Evolutionary conservation across 2,113 vertebrate species (phyloP), one percentile per base, ranked within the genome.

Genomic region (Poeciliopsis retropinna): DNA sequence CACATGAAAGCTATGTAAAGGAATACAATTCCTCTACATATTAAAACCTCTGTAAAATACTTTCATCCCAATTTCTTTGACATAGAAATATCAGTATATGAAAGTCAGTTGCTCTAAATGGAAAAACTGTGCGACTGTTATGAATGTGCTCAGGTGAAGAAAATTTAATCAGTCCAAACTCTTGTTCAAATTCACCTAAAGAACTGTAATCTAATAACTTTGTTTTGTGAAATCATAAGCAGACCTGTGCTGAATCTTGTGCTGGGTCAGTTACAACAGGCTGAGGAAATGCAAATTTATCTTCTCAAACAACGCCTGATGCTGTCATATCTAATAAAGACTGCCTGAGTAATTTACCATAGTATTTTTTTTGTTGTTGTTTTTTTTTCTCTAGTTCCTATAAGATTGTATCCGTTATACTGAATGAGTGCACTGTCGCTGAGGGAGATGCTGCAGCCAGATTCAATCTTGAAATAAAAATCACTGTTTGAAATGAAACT

Each of bases 381-480:
- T 11, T 34, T 34, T 31, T 91, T 90, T 77, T 78, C 82, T 86
- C 73, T 82, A 78, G 75, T 73, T 75, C 80, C 78, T 72, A 83
- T 84, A 72, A 89, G 87, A 85, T 83, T 63, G 69, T 79, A 89
- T 88, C 87, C 68, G 80, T 87, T 89, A 90, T 91, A 87, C 87
- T 85, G 81, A 81, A 77, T 30, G 67, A 88, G 81, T 74, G 83
- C 75, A 81, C 86, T 82, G 87, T 77, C 67, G 60, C 80, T 84
- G 81, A 79, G 86, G 85, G 67, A 84, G 85, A 88, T 75, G 80
- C 86, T 60, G 67, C 72, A 89, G 90, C 91, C 85, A 90, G 87
- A 88, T 90, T 83, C 80, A 87, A 89, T 91, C 87, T 88, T 76
- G 67, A 85, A 85, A 88, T 86, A 90, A 88, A 83, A 88, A 87